Evolutionary conservation across 2,888 invertebrate species (phyloP).

Genomic region (Troides oblongomaculatus): DNA sequence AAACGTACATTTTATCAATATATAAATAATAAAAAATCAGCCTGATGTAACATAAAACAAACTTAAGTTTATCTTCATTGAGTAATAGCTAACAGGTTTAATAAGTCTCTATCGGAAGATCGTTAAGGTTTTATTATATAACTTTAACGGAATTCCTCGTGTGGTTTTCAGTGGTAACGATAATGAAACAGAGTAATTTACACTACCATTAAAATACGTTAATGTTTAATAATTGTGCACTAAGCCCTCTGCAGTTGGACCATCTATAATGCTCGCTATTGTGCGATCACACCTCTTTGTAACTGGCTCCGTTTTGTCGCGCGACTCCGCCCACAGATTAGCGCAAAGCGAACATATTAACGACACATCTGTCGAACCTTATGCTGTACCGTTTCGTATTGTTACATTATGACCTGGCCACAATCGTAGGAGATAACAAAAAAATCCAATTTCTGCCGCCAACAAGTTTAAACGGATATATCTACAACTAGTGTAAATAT

Average conservation of each 20-base stretch:
- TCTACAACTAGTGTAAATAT: too few species aligned
- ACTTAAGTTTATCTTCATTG: background rate
- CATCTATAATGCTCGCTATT: conserved; percentile 23
- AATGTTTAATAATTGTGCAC: conserved; percentile 21
- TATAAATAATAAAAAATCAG: background rate
- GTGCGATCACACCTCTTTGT: conserved; percentile 30
- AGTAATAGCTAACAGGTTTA: background rate
- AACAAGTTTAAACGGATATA: too few species aligned
- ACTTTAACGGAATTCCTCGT: too few species aligned
- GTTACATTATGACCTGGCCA: conserved; percentile 18
- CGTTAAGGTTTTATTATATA: too few species aligned
- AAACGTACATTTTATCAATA: conserved; percentile 1
- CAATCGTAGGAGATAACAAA: background rate
- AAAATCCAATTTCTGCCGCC: background rate
- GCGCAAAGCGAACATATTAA: conserved; percentile 35
- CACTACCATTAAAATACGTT: conserved; percentile 22
- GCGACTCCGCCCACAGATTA: conserved; percentile 54
- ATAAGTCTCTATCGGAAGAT: too few species aligned
- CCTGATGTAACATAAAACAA: background rate
- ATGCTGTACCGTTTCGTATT: conserved; percentile 26
- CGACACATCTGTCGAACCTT: conserved; percentile 45
- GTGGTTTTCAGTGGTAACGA: background rate
- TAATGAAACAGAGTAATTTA: background rate
- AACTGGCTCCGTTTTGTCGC: conserved; percentile 31
- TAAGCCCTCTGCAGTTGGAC: conserved; percentile 25